Evolutionary conservation across 1,140 invertebrate species (phyloP).

Genomic region (Zaprionus ghesquierei): DNA sequence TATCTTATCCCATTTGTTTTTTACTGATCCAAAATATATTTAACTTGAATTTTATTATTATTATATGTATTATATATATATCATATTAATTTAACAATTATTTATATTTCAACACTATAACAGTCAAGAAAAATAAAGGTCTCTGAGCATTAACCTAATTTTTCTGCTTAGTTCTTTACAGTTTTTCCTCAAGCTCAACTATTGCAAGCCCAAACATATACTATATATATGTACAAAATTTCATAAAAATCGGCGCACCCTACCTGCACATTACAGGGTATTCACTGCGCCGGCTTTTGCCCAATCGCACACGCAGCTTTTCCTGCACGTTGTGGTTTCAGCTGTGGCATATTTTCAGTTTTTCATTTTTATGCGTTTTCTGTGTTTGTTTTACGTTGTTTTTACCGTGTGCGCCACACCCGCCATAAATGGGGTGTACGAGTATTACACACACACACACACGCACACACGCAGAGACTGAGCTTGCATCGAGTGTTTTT

Average conservation of each 20-base stretch:
- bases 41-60: no score
- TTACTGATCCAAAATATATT: no score
- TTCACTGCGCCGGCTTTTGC: not conserved
- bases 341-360: conserved; percentile 22
- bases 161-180: no score
- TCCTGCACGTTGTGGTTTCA: conserved; percentile 28
- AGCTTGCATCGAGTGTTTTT: not conserved
- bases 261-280: not conserved
- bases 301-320: not conserved
- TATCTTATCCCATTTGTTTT: no score
- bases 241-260: not conserved
- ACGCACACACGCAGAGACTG: not conserved
- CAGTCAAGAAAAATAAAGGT: no score
- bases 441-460: conserved; percentile 12
- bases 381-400: conserved; percentile 13
- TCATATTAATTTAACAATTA: no score
- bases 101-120: no score
- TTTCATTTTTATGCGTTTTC: conserved; percentile 20
- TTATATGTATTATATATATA: no score
- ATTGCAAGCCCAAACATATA: not conserved
- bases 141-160: no score
- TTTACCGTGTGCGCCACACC: conserved; percentile 1
- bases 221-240: not conserved
- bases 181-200: not conserved
- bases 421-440: conserved; percentile 6